Percentiles rank a stretch among this genome's conserved stretches.
phyloP scores from a whole-genome alignment of 2,797 vertebrate species.

The Esox lucius region DNA sequence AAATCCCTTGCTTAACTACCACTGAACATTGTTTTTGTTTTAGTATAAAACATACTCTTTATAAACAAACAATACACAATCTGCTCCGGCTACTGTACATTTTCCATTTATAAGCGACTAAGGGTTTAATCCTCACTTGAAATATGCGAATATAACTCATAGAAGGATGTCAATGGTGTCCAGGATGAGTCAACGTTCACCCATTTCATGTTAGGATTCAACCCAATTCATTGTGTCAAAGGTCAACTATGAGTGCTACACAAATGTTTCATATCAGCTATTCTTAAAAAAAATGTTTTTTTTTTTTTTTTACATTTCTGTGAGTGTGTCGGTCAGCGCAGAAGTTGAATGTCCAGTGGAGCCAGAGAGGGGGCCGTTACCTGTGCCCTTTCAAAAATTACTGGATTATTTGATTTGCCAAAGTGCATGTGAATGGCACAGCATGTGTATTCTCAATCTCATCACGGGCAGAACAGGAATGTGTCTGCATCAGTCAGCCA shows the following conservation, averaged over 20 bases:
- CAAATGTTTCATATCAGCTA: constrained; percentile 66
- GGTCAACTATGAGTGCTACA: constrained; percentile 73
- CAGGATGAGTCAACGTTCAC: constrained; percentile 26
- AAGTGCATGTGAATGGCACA: constrained; percentile 67
- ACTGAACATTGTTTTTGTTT: constrained; percentile 75
- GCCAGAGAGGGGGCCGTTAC: constrained; percentile 52
- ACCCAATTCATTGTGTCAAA: constrained; percentile 62
- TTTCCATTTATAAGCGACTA: constrained; percentile 68
- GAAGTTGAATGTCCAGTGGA: constrained; percentile 50
- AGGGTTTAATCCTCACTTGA: constrained; percentile 46
- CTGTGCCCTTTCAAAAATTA: constrained; percentile 64
- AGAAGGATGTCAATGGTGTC: constrained; percentile 30
- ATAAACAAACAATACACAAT: constrained; percentile 87
- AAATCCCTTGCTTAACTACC: constrained; percentile 74
- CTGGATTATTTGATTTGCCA: constrained; percentile 68
- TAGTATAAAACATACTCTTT: constrained; percentile 87
- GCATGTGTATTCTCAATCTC: constrained; percentile 65
- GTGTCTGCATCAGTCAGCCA: constrained; percentile 37
- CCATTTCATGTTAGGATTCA: constrained; percentile 42
- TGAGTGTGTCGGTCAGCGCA: constrained; percentile 44
- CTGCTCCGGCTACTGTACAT: constrained; percentile 80
- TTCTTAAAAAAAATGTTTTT: constrained; percentile 35
- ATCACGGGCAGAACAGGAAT: constrained; percentile 55
- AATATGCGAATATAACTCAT: constrained; percentile 26
- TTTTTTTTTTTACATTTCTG: constrained; percentile 68